Evolutionary conservation across 2,797 vertebrate genomes (phyloP).

Genomic region (Poliocrania exsul): DNA sequence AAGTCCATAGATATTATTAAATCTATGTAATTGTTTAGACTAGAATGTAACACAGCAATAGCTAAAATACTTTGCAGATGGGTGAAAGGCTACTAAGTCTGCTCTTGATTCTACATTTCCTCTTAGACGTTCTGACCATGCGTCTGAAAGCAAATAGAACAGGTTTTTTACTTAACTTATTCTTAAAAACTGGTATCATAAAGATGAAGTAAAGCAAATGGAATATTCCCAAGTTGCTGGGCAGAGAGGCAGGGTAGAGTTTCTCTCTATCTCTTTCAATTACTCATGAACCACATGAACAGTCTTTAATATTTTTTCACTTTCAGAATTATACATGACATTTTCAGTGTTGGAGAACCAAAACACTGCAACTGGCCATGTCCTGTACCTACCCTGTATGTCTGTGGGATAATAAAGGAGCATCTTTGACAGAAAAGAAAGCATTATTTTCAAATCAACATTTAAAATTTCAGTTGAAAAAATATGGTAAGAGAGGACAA

Average conservation of each 20-base stretch:
- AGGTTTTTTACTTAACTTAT: background rate
- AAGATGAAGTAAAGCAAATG: background rate
- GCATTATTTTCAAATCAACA: background rate
- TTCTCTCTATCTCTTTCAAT: background rate
- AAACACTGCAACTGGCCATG: accelerated
- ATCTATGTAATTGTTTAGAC: background rate
- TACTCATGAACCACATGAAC: background rate
- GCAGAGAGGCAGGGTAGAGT: background rate
- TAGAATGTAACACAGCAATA: background rate
- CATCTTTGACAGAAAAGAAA: background rate
- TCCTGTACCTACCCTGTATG: background rate
- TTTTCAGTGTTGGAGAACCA: background rate
- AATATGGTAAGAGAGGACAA: background rate
- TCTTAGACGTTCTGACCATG: background rate
- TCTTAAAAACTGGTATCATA: background rate
- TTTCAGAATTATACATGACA: background rate
- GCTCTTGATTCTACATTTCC: background rate
- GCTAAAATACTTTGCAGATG: background rate
- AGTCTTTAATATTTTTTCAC: background rate
- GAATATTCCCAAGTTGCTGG: background rate
- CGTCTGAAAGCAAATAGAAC: background rate
- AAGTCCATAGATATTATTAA: background rate
- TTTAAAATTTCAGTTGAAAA: background rate
- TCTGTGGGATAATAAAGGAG: background rate
- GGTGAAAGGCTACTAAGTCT: background rate